A percentile compares a stretch with the other conserved stretches of the same genome.
Evolutionary conservation across 2,888 invertebrate genomes (phyloP).

Genomic region (Latrodectus elegans): DNA sequence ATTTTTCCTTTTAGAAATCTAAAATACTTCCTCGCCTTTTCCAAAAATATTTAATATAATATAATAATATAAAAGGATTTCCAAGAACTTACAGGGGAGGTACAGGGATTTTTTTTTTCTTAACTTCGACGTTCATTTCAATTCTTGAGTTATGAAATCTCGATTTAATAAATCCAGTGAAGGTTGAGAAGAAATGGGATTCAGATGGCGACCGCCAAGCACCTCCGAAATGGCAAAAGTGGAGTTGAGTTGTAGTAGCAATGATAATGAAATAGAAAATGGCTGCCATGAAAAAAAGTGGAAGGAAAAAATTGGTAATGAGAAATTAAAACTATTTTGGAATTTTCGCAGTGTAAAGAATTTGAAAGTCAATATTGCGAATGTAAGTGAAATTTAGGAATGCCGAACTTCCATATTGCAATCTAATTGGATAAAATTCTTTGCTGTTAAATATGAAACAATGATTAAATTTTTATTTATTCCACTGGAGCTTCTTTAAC

Average conservation of each 20-base stretch:
- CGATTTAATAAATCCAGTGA: neutral
- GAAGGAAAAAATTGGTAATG: neutral
- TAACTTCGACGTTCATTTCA: neutral
- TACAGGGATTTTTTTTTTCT: neutral
- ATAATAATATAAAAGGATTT: conserved; percentile 34
- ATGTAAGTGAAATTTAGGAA: no score
- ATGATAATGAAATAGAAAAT: neutral
- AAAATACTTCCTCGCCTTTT: conserved; percentile 33
- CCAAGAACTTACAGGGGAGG: neutral
- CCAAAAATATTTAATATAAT: conserved; percentile 58
- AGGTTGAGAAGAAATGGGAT: neutral
- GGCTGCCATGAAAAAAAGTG: neutral
- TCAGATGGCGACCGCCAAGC: neutral
- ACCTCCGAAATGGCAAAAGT: neutral
- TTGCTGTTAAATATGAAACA: no score
- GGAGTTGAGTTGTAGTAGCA: neutral
- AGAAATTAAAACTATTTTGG: neutral
- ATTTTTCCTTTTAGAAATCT: conserved; percentile 8
- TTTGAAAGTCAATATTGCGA: neutral
- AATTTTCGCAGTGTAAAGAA: neutral
- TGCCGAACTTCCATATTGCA: no score
- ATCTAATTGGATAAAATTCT: no score
- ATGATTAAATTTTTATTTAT: no score
- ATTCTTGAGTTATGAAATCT: neutral
- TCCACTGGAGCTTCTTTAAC: no score